phyloP scores from a whole-genome alignment of 2,888 invertebrate genomes.

The Oligia latruncula region DNA sequence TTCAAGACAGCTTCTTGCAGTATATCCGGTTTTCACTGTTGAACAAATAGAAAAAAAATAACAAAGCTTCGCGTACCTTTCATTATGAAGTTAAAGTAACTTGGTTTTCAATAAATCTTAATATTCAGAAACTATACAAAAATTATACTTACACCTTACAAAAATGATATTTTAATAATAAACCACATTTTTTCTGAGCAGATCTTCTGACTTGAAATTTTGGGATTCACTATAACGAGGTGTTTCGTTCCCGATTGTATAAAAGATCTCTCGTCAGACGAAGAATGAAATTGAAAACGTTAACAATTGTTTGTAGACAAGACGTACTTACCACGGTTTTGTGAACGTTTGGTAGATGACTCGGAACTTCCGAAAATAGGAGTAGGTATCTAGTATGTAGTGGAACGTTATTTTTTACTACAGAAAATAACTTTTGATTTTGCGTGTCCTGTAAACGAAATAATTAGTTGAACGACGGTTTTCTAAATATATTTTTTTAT shows the following conservation, averaged over 20 bases:
- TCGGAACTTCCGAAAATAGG: background rate
- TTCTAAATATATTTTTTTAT: background rate
- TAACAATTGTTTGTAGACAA: slow-evolving; percentile 18
- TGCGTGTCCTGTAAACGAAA: background rate
- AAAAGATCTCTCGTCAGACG: slow-evolving; percentile 23
- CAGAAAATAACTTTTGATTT: background rate
- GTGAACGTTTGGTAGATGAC: background rate
- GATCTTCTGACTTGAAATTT: background rate
- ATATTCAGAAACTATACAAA: background rate
- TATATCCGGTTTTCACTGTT: background rate
- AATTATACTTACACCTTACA: background rate
- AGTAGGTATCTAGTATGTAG: background rate
- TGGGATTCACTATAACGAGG: background rate
- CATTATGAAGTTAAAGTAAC: background rate
- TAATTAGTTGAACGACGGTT: background rate
- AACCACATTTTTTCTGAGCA: background rate
- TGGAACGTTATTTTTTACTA: background rate
- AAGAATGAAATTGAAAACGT: slow-evolving; percentile 44
- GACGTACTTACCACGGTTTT: background rate
- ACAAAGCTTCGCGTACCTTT: background rate
- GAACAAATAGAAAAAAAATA: background rate
- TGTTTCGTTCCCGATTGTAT: slow-evolving; percentile 23
- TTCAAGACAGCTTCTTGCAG: background rate
- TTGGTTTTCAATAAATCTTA: background rate
- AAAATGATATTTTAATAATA: background rate